phyloP scores from a whole-genome alignment of 2,888 invertebrate species.

The Drosophila paracracens region DNA sequence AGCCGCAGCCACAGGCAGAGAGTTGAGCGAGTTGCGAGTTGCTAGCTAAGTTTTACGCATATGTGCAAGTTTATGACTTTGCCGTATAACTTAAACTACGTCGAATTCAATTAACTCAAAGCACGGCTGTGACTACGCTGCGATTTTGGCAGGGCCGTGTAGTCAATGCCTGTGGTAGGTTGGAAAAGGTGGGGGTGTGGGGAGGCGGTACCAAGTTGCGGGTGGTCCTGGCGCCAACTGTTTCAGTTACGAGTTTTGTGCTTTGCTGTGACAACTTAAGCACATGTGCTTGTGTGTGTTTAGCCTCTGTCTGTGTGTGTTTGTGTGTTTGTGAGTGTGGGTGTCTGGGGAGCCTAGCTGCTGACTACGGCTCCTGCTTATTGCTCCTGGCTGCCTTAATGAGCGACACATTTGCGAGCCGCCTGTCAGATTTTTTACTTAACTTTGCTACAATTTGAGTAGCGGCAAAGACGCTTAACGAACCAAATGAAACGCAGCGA shows the following conservation, averaged over 20 bases:
- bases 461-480: conserved; percentile 48
- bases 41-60: conserved; percentile 57
- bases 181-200: no score
- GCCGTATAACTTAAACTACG: conserved; percentile 70
- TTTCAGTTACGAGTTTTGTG: conserved; percentile 36
- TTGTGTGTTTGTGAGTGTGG: neutral
- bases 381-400: conserved; percentile 31
- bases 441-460: conserved; percentile 46
- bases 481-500: conserved; percentile 39
- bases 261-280: conserved; percentile 51
- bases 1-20: conserved; percentile 16
- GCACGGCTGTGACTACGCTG: conserved; percentile 32
- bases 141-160: neutral
- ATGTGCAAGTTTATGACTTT: conserved; percentile 67
- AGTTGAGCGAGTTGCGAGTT: conserved; percentile 22
- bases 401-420: conserved; percentile 44
- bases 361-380: conserved; percentile 10
- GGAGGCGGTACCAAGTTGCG: conserved; percentile 36
- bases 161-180: neutral
- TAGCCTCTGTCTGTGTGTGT: neutral
- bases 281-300: conserved; percentile 9
- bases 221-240: conserved; percentile 43
- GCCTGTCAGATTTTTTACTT: conserved; percentile 44
- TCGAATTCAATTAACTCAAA: conserved; percentile 71
- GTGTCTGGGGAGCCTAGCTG: neutral